These are phyloP conservation scores for Ptyas mucosa DNA, from an alignment of 2,113 vertebrate species.

Conservation along the genomic window DNA sequence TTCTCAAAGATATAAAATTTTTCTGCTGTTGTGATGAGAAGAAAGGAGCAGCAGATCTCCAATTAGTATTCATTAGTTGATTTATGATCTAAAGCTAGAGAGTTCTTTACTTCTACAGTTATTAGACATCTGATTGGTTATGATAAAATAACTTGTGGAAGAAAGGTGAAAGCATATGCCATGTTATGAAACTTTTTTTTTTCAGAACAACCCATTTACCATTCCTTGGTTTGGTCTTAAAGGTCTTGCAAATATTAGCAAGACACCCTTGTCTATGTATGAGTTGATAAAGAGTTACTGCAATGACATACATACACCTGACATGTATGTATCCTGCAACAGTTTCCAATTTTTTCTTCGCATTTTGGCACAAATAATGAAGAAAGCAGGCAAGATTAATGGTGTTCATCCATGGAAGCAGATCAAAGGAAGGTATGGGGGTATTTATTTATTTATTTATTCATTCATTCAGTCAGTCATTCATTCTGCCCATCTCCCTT, in stretches of 20 bases:
- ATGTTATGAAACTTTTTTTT: constrained; percentile 1
- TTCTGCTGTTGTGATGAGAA: neutral
- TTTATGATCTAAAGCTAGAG: neutral
- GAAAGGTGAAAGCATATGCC: neutral
- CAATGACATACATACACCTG: constrained; percentile 62
- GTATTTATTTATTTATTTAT: no score
- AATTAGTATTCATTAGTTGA: neutral
- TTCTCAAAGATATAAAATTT: neutral
- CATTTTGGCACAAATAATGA: constrained; percentile 84
- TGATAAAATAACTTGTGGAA: neutral
- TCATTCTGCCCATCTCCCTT: neutral
- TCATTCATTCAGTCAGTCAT: no score
- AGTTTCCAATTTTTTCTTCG: constrained; percentile 93
- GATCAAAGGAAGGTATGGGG: constrained; percentile 90
- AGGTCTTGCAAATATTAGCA: constrained; percentile 75
- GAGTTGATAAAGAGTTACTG: constrained; percentile 84
- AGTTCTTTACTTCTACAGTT: neutral
- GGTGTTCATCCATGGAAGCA: constrained; percentile 89
- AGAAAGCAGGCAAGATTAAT: constrained; percentile 70
- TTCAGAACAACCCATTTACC: constrained; percentile 83
- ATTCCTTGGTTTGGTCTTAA: constrained; percentile 91
- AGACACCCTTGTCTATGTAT: constrained; percentile 83
- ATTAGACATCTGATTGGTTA: neutral
- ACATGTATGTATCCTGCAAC: constrained; percentile 83
- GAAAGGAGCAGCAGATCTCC: neutral